Evolutionary conservation across 2,888 invertebrate species (phyloP).

Genomic region (Cephonodes hylas): DNA sequence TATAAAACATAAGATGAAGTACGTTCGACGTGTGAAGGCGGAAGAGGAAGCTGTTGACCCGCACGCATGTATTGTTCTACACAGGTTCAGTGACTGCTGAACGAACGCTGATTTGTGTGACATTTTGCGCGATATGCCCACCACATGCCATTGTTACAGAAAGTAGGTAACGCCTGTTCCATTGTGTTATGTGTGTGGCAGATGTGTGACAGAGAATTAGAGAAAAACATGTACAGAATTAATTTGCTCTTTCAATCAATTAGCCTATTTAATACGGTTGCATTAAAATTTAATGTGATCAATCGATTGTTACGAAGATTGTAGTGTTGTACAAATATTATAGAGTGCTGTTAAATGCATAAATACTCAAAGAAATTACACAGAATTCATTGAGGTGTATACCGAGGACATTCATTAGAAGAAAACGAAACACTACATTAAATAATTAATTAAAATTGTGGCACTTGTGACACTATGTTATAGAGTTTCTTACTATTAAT

Average conservation of each 20-base stretch:
- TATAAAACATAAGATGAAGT: slow-evolving; percentile 14
- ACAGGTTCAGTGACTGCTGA: slow-evolving; percentile 65
- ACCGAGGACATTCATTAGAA: no score
- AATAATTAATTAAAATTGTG: no score
- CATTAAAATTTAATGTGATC: not conserved
- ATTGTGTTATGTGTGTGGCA: slow-evolving; percentile 31
- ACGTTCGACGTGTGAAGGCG: slow-evolving; percentile 41
- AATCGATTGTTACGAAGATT: not conserved
- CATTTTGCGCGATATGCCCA: slow-evolving; percentile 55
- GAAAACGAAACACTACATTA: no score
- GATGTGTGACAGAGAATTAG: not conserved
- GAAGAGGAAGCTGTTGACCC: slow-evolving; percentile 63
- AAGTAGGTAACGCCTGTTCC: slow-evolving; percentile 38
- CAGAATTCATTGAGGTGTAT: no score
- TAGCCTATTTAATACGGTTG: not conserved
- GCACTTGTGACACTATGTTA: no score
- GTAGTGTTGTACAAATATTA: not conserved
- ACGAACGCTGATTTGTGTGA: slow-evolving; percentile 53
- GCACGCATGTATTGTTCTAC: slow-evolving; percentile 61
- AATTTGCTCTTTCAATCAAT: not conserved
- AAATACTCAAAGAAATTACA: no score
- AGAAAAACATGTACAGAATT: not conserved
- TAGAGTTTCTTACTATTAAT: no score
- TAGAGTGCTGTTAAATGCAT: no score
- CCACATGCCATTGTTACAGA: slow-evolving; percentile 52